Conservation (phyloP, 2,888 invertebrate genomes). For the Patella caerulea region DNA sequence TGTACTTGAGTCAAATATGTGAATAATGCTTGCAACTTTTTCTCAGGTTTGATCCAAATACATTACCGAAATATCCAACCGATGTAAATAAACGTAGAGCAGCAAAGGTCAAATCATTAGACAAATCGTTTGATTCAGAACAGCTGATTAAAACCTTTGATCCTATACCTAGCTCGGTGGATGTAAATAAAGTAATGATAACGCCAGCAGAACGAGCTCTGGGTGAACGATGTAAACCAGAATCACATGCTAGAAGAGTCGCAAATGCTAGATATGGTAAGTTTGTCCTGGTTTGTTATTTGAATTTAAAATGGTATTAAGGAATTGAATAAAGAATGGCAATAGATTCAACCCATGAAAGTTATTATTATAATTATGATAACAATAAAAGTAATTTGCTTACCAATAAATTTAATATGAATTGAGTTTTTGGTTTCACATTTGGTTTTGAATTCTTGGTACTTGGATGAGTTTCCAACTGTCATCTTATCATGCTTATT, state of each 20-base stretch:
- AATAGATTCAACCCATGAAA: no score
- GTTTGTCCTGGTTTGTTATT: background rate
- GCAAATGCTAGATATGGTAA: background rate
- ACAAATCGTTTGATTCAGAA: conserved; percentile 26
- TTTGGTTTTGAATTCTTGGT: no score
- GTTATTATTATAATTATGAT: no score
- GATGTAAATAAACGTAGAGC: conserved; percentile 29
- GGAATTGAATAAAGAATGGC: no score
- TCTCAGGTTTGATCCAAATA: conserved; percentile 39
- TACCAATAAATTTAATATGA: no score
- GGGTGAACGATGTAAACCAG: background rate
- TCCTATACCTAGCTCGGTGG: conserved; percentile 14
- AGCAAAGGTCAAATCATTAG: conserved; percentile 23
- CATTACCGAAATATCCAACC: conserved; percentile 35
- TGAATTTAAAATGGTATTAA: no score
- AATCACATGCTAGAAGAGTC: background rate
- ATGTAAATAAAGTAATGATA: background rate
- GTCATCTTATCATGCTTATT: no score
- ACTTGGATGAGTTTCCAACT: no score
- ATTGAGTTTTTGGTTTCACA: no score
- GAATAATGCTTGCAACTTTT: background rate
- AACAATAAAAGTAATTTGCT: no score
- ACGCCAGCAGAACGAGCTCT: background rate
- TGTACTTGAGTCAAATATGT: no score
- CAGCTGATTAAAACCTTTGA: conserved; percentile 20